These are phyloP conservation scores for Edolisoma coerulescens DNA, from an alignment of 2,113 vertebrate species.

Conservation along the genomic window DNA sequence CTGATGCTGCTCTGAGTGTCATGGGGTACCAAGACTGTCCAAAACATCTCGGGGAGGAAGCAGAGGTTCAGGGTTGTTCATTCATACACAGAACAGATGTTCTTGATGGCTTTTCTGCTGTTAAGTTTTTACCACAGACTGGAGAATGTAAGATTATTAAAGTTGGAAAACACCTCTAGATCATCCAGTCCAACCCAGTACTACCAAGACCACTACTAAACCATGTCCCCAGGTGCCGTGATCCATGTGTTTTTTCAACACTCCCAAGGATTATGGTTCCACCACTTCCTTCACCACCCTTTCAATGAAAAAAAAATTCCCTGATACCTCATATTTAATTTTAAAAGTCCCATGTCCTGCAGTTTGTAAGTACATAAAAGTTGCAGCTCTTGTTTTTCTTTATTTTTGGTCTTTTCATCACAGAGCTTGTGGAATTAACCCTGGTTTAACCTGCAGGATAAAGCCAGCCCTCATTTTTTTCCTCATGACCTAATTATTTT, in stretches of 20 bases:
- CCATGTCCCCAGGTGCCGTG: not conserved
- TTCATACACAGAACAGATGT: not conserved
- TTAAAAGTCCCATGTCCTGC: not conserved
- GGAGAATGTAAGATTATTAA: not conserved
- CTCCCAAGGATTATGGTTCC: not conserved
- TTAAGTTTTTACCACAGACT: not conserved
- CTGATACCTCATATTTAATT: not conserved
- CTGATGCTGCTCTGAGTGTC: accelerated
- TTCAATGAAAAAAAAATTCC: not conserved
- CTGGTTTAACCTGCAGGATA: not conserved
- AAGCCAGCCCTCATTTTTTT: not conserved
- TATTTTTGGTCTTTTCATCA: not conserved
- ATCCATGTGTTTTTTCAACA: not conserved
- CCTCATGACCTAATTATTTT: not conserved
- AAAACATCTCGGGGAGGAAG: not conserved
- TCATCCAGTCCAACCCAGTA: not conserved
- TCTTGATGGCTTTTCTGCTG: not conserved
- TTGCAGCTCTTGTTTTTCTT: not conserved
- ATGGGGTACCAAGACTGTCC: accelerated
- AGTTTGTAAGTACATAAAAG: not conserved
- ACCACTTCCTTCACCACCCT: not conserved
- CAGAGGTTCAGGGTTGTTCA: not conserved
- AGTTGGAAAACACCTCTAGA: not conserved
- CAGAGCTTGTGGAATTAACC: not conserved
- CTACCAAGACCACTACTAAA: not conserved